Base-by-base conservation (phyloP, 1,140 invertebrate genomes). In the Musca domestica region DNA sequence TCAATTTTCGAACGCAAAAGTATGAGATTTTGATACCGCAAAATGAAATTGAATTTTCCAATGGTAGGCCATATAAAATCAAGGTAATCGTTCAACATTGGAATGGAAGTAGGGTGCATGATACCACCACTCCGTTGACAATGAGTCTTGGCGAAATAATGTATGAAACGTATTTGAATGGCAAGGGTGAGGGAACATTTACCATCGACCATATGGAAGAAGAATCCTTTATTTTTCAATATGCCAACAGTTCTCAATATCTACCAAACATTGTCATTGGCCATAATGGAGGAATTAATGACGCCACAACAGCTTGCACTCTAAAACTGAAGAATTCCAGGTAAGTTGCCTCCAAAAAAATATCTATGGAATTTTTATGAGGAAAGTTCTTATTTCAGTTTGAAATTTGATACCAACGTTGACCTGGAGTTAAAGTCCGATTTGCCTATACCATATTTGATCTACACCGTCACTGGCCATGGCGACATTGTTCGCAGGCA, bases 1-100 rank as follows among this genome's bases (percentile, higher is more conserved):
- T 95, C 65, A 88, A 88, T n/a, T 80, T 96, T 1, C 89, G 96
- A 76, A 88, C 90, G 69, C 88, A 93, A 71, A 89, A 90, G 25
- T 94, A 96, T 74, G 90, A 89, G 73, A 86, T 98, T 79, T 88
- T 93, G 71, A 84, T 94, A 47, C 87, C 93, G 54, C 89, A 93
- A 72, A 91, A 91, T 1, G 89, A 93, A 0, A 88, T 91, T 66
- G 91, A 89, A 71, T 98, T 94, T 81, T 95, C 96, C 77, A 93
- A 94, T 2, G 92, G 90, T 9, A 84, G 98, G 49, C 89, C 89
- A 68, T 96, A 95, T 76, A 90, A 86, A 51, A 90, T 91, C 64
- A 91, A 90, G 81, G 91, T 78, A 14, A 75, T 61, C 0, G 76
- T 80, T 1, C 78, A 80, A 19, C 72, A 76, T 19, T 23, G 80